Evolutionary conservation across 2,113 vertebrate species (phyloP), one percentile per base, ranked within the genome.

Genomic region (Speoplatyrhinus poulsoni): DNA sequence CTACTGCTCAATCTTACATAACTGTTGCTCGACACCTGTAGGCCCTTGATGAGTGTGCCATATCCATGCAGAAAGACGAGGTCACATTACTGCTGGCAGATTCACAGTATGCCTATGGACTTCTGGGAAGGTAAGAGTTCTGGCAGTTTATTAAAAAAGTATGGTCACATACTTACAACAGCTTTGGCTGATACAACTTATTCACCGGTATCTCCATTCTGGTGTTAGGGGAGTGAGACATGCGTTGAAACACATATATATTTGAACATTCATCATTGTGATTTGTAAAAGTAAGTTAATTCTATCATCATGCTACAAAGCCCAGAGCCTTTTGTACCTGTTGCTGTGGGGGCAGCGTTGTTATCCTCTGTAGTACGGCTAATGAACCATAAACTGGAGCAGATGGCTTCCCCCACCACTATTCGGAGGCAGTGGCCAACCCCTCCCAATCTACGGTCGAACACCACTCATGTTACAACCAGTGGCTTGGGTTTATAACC

Each of bases 41-140:
- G 94, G 93, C 92, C 12, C 82, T 95, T 86, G 95, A 96, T 73
- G 86, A 95, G 77, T 93, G 93, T 12, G 92, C 91, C 58, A 82
- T 91, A 11, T 92, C 93, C 79, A 95, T 94, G 94, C 89, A 88
- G 73, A 85, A 70, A 48, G 90, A 90, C 0, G 93, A 95, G 85
- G 84, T 95, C 65, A 81, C 92, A 53, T 88, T 95, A 78, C 89
- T 95, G 67, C 89, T 96, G 81, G 93, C 93, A 13, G 89, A 92
- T 68, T 93, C 92, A 26, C 89, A 87, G 58, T 95, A 93, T 70
- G 87, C 90, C 46, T 96, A 94, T 11, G 93, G 93, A 73, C 90
- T 71, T 70, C 78, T 87, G 16, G 95, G 95, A 92, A 94, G 95
- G 95, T 96, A 93, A 83, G 86, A 65, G 32, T 19, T 49, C 56